A percentile compares a stretch with the other conserved stretches of the same genome.
These are phyloP conservation scores for Hippocampus kuda DNA, from an alignment of 2,797 vertebrate genomes.

Conservation along the genomic window DNA sequence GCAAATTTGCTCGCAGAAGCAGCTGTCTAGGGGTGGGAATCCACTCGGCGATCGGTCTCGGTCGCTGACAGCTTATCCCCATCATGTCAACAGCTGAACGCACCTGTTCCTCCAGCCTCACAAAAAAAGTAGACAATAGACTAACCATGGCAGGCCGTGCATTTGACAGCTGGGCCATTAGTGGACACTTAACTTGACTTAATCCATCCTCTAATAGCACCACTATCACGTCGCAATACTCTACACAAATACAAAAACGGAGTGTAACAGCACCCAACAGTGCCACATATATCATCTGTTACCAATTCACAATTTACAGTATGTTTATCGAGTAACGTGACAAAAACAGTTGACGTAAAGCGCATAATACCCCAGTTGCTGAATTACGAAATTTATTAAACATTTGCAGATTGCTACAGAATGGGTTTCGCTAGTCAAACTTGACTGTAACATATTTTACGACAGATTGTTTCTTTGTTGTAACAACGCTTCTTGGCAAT, in stretches of 20 bases:
- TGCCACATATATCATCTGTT: background rate
- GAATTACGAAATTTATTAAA: no score
- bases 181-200: background rate
- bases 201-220: background rate
- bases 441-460: no score
- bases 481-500: no score
- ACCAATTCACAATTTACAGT: no score
- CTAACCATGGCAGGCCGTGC: background rate
- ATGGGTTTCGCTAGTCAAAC: no score
- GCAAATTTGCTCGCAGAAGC: conserved; percentile 7
- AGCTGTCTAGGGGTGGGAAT: background rate
- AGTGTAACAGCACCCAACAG: background rate
- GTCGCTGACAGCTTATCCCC: background rate
- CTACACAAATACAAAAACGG: background rate
- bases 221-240: background rate
- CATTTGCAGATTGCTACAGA: no score
- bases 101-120: background rate
- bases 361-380: no score
- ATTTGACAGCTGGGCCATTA: background rate
- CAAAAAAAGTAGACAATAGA: background rate
- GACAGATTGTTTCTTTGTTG: no score
- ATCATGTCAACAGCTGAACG: background rate
- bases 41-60: background rate
- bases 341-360: no score
- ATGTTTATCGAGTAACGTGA: no score